phyloP scores from a whole-genome alignment of 2,888 invertebrate species.

The Digitonthophagus gazella region DNA sequence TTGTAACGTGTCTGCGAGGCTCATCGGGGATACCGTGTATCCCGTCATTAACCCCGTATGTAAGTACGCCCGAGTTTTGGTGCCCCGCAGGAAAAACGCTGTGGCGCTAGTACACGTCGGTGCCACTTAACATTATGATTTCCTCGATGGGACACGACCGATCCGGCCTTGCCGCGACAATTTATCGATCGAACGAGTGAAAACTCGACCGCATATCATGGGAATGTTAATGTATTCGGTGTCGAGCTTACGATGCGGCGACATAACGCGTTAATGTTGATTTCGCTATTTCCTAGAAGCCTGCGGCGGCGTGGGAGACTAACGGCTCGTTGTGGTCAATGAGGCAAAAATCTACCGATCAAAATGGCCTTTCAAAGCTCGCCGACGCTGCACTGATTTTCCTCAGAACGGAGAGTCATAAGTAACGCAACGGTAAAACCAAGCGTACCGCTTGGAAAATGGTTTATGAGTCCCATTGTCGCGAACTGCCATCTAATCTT shows the following conservation, averaged over 20 bases:
- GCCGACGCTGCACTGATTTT: neutral
- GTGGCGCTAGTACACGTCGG: neutral
- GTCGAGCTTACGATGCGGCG: neutral
- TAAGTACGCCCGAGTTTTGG: neutral
- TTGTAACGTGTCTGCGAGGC: neutral
- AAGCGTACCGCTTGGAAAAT: neutral
- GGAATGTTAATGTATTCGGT: too few relatives aligned
- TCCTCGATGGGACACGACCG: too few relatives aligned
- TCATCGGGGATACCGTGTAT: neutral
- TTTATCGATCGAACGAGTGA: too few relatives aligned
- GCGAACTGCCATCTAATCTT: neutral
- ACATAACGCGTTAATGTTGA: neutral
- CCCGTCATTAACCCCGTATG: neutral
- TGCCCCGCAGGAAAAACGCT: neutral
- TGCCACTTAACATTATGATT: slow-evolving; percentile 9
- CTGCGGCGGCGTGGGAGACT: neutral
- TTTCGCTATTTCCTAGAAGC: neutral
- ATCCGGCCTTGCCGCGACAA: too few relatives aligned
- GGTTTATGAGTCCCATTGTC: neutral
- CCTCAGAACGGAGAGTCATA: neutral
- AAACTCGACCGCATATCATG: too few relatives aligned
- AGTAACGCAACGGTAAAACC: neutral
- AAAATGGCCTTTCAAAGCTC: neutral
- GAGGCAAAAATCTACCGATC: neutral
- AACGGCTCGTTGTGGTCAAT: neutral